phyloP scores from a whole-genome alignment of 2,797 vertebrate species.

The Sylvilagus floridanus region DNA sequence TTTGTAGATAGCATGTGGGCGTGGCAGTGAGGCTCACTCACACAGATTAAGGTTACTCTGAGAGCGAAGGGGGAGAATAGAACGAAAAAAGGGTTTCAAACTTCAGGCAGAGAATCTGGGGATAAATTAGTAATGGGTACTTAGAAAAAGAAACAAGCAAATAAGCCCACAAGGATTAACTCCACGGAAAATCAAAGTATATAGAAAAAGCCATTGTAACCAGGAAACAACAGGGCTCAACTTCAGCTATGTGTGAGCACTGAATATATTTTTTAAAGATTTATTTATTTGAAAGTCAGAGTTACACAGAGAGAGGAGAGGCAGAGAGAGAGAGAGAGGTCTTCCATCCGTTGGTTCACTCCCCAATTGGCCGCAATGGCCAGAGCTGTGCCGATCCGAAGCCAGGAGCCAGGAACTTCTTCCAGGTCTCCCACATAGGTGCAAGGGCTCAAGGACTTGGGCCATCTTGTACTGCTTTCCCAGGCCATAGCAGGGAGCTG shows the following conservation, averaged over 20 bases:
- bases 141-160: slow-evolving; percentile 27
- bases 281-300: too few species aligned
- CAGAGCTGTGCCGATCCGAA: too few species aligned
- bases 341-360: too few species aligned
- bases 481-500: too few species aligned
- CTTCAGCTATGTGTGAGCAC: not conserved
- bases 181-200: slow-evolving; percentile 5
- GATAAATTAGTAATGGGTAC: not conserved
- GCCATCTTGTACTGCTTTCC: too few species aligned
- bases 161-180: not conserved
- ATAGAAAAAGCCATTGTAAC: not conserved
- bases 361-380: too few species aligned
- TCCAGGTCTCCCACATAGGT: too few species aligned
- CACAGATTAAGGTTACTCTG: not conserved
- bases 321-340: too few species aligned
- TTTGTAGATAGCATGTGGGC: not conserved
- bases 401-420: too few species aligned
- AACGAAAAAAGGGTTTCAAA: not conserved
- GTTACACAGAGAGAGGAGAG: too few species aligned
- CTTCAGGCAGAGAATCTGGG: slow-evolving; percentile 3
- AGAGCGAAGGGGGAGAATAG: not conserved
- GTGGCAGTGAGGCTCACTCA: not conserved
- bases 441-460: too few species aligned
- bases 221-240: not conserved
- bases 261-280: too few species aligned